phyloP scores from a whole-genome alignment of 2,113 vertebrate genomes.

The Microcebus jonahi region DNA sequence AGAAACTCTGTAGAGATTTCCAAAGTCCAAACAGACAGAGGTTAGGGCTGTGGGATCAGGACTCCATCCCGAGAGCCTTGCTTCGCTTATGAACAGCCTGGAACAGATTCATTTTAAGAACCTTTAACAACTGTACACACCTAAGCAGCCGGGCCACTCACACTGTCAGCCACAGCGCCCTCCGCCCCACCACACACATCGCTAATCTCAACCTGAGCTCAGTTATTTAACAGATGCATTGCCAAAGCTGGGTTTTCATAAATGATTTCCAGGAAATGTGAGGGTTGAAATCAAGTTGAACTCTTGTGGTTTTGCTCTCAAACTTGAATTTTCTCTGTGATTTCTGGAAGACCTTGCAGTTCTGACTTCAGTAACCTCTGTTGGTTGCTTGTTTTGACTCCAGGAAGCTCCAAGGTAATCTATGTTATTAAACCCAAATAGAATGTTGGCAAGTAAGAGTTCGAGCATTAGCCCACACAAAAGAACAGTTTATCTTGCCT shows the following conservation, averaged over 20 bases:
- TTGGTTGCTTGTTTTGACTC: slow-evolving; percentile 43
- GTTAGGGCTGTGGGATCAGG: not conserved
- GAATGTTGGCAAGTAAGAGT: not conserved
- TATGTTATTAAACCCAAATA: slow-evolving; percentile 36
- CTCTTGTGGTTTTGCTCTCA: slow-evolving; percentile 21
- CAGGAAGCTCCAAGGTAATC: slow-evolving; percentile 39
- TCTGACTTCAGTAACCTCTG: slow-evolving; percentile 1
- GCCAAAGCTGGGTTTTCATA: slow-evolving; percentile 49
- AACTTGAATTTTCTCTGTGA: slow-evolving; percentile 14
- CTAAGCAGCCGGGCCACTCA: not conserved
- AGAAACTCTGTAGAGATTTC: not conserved
- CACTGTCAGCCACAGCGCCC: not conserved
- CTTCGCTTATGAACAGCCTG: not conserved
- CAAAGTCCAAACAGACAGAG: not conserved
- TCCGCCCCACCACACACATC: not conserved
- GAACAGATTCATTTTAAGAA: accelerated
- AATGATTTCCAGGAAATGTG: slow-evolving; percentile 54
- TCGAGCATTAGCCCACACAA: not conserved
- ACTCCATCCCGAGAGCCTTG: not conserved
- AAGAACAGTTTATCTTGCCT: slow-evolving; percentile 4
- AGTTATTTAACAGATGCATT: not conserved
- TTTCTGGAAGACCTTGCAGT: slow-evolving; percentile 20
- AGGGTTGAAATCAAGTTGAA: slow-evolving; percentile 39
- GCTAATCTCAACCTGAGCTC: not conserved
- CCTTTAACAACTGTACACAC: not conserved